Percentiles rank a stretch among this genome's conserved stretches.
phyloP scores from a whole-genome alignment of 1,140 invertebrate genomes.

The Papilio helenus region DNA sequence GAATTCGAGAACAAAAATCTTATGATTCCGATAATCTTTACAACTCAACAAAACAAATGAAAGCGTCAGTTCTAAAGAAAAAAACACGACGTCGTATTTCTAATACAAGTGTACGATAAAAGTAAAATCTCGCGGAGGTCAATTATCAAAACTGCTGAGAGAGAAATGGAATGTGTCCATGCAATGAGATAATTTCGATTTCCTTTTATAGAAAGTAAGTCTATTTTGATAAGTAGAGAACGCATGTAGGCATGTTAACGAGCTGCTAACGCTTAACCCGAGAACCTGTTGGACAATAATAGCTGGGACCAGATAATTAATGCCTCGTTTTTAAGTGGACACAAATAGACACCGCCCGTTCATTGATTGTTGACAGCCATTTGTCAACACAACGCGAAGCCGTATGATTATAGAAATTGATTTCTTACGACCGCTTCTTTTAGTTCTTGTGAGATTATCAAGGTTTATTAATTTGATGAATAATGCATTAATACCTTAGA shows the following conservation, averaged over 20 bases:
- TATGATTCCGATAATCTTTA: not conserved
- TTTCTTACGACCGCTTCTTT: slow-evolving; percentile 1
- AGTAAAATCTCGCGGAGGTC: slow-evolving; percentile 64
- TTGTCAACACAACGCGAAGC: slow-evolving; percentile 38
- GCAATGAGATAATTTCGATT: slow-evolving; percentile 79
- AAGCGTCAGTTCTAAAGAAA: not conserved
- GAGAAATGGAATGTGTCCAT: slow-evolving; percentile 77
- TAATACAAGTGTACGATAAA: slow-evolving; percentile 57
- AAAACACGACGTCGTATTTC: slow-evolving; percentile 34
- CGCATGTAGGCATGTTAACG: slow-evolving; percentile 57
- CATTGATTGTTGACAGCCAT: slow-evolving; percentile 44
- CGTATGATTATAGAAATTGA: not conserved
- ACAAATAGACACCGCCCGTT: slow-evolving; percentile 37
- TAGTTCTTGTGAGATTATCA: not conserved
- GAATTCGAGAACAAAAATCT: slow-evolving; percentile 7
- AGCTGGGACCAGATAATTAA: slow-evolving; percentile 49
- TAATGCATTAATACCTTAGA: not conserved
- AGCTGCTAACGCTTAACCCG: slow-evolving; percentile 48
- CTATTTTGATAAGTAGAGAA: slow-evolving; percentile 63
- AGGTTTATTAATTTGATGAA: slow-evolving; percentile 1
- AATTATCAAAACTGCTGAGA: slow-evolving; percentile 75
- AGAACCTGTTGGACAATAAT: slow-evolving; percentile 57
- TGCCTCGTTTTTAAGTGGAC: slow-evolving; percentile 47
- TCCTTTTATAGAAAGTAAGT: slow-evolving; percentile 82
- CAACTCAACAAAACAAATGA: slow-evolving; percentile 23